Evolutionary conservation across 2,113 vertebrate genomes (phyloP), one percentile per base, ranked within the genome.

Genomic region (Archilochus colubris): DNA sequence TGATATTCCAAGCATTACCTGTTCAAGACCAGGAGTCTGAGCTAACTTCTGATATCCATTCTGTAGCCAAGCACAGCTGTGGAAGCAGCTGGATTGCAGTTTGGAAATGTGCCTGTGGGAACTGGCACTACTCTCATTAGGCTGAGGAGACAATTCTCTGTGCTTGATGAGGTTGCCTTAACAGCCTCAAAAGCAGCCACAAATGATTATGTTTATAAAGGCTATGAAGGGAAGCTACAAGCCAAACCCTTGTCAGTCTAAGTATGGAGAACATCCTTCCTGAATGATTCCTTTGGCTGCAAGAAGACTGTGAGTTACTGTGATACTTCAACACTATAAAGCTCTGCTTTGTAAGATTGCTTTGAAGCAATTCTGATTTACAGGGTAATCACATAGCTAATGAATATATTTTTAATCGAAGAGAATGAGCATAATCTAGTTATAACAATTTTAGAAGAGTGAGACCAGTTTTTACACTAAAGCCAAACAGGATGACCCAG

Each of bases 361-460:
- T 93, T 91, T 80, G 68, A 90, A 86, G 50, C 61, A 93, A 46
- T 80, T 80, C 63, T 80, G 67, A 67, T 92, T 92, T 94, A 62
- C 51, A 70, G 57, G 38, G 38, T 67, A 88, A 63, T 83, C 68
- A 67, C 30, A 69, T 28, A 95, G 53, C 53, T 94, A 95, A 93
- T 81, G 20, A 75, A 1, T 75, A 69, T 40, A 61, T 55, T 81
- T 91, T 92, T 70, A 55, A 16, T 81, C 72, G 51, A 81, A 86
- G 46, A 81, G 59, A 70, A 75, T 82, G 25, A 77, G 24, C 54
- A 82, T 89, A 82, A 89, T 91, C 25, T 66, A 76, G 44, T 76
- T 91, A 48, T 48, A 81, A 82, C 6, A 73, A 80, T 20, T 93
- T 90, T 48, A 83, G 86, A 86, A 90, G 61, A 44, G 18, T 67